Base-by-base conservation (phyloP, 2,888 invertebrate species). In the Drosophila putrida region DNA sequence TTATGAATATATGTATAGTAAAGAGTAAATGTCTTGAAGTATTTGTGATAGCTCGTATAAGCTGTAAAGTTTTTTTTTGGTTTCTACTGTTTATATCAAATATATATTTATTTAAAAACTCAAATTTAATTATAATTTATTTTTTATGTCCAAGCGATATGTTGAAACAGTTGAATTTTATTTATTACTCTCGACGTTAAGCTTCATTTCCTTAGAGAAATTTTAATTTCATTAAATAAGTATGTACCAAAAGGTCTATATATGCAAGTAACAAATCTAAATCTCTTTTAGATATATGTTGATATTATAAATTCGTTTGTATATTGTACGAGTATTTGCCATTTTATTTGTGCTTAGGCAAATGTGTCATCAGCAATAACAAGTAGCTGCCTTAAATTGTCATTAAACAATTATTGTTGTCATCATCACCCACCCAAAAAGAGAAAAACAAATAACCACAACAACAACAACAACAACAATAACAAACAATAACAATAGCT, bases 351-450 rank as follows among this genome's bases (percentile, higher is more conserved):
- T 27, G 41, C 15, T 4, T 15, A 28, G 15, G 20, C 38, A 35
- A 39, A 36, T 57, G 35, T 46, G 57, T 36, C 13, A 20, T 10
- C 4, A 27, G 27, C 51, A 13, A 27, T 27, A 27, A 27, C 25
- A 43, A 53, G 15, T 13, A 43, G 28, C 35, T 25, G 39, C 20
- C 33, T 33, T 41, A 38, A 61, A 53, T 39, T 10, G 44, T 47
- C 54, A 62, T 62, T 62, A 55, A 62, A 55, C 62, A 55, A 62
- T 62, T 54, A 59, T 68, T 53, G 13, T 63, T 53, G 61, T 46
- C 53, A 62, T 47, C 67, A 67, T 46, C 71, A 72, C 77, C 64
- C 61, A 70, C 58, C 53, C 61, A 27, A 60, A 67, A 60, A 66
- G 58, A 36, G 15, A 41, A 53, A 47, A 25, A 11, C 35, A 47